Base-by-base conservation (phyloP, 2,888 invertebrate genomes). In the Drosophila quinaria region DNA sequence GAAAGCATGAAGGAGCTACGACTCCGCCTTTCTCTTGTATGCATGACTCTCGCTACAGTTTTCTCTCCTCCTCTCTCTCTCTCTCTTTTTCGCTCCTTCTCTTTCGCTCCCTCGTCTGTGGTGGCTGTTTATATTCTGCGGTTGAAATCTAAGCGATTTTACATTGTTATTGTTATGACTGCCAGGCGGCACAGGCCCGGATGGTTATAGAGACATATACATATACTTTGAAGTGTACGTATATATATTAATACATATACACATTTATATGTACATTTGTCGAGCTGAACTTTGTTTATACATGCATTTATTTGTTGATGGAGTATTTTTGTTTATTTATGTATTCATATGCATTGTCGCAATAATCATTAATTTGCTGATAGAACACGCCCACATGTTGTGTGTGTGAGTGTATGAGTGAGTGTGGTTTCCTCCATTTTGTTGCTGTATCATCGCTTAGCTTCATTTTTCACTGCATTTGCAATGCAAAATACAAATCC, bases 121-220 rank as follows among this genome's bases (percentile, higher is more conserved):
- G 56, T 22, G 22, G 22, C 22, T 22, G 74, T 62, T 56, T 66
- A 72, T 70, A 73, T 70, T 80, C 81, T 85, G 89, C 79, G 85
- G 79, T 77, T 89, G 69, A 84, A 89, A 87, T 89, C 89, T 84
- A 87, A 86, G 89, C 89, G 89, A 87, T 89, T 86, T 89, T 89
- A 84, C 89, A 87, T 87, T 86, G 89, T 87, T 89, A 89, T 86
- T 89, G 87, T 89, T 87, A 84, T 84, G 81, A 84, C 85, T 84
- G 78, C 64, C 74, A 66, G 68, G 66, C 63, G 69, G 61, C 60
- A 51, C 66, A 67, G 37, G 19, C 22, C 19, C 17, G 47, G 50
- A 19, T 39, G 59, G 19, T 51, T 65, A 65, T 65, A 65, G 60
- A 65, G 65, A 59, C 59, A 65, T 65, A 56, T 56, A 51, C 29